Evolutionary conservation across 23 tunicate genomes (phyloP).

Genomic region (Trididemnum miniatum): DNA sequence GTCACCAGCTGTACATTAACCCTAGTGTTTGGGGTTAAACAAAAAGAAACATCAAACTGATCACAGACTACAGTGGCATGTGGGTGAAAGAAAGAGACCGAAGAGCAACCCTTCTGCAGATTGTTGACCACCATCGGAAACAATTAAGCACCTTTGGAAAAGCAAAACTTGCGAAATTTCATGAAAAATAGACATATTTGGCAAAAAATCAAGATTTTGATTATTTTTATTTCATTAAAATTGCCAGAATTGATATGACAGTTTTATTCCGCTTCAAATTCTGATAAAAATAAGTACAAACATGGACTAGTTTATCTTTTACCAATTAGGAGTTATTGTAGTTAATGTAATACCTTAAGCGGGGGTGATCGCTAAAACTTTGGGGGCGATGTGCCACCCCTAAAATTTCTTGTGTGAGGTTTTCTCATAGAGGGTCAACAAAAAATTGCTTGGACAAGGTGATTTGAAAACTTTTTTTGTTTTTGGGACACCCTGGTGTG

Average conservation of each 20-base stretch:
- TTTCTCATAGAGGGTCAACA: not conserved
- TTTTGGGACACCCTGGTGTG: not conserved
- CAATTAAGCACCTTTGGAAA: not conserved
- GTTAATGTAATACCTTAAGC: not conserved
- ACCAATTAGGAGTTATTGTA: not conserved
- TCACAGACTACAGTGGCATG: not conserved
- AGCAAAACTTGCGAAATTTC: not conserved
- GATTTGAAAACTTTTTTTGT: not conserved
- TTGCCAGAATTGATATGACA: not conserved
- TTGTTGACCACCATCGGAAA: not conserved
- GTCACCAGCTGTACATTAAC: not conserved
- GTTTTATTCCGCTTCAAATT: not conserved
- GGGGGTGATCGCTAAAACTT: not conserved
- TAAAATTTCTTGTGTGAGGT: not conserved
- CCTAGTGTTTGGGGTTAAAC: not conserved
- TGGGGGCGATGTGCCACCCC: constrained; percentile 1
- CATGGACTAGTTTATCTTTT: not conserved
- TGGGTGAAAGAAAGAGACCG: not conserved
- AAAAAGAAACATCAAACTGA: not conserved
- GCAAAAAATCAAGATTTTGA: not conserved
- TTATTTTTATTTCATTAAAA: not conserved
- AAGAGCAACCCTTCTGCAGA: not conserved
- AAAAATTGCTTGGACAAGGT: not conserved
- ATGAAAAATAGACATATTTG: not conserved
- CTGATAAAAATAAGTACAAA: not conserved